phyloP scores from a whole-genome alignment of 2,113 vertebrate genomes.

The Oostethus manadensis region DNA sequence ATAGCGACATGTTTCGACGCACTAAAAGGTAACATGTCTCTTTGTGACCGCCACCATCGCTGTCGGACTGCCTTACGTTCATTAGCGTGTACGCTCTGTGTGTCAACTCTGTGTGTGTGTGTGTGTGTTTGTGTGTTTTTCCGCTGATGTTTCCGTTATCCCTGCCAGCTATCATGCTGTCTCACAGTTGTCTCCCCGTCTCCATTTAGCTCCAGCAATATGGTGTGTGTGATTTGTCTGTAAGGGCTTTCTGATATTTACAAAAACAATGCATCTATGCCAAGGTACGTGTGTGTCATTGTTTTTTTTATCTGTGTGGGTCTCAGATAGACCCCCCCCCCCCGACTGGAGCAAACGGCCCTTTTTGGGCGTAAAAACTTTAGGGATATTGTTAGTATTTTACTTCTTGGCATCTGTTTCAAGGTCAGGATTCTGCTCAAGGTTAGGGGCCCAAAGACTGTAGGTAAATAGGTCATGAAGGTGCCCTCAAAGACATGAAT shows the following conservation, averaged over 20 bases:
- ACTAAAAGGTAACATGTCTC: conserved; percentile 73
- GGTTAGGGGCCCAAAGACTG: background rate
- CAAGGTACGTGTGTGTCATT: too few species aligned
- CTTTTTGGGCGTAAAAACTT: too few species aligned
- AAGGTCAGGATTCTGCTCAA: background rate
- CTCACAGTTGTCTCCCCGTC: conserved; percentile 54
- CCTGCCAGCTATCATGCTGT: conserved; percentile 50
- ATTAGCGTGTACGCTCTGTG: conserved; percentile 34
- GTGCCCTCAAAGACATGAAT: background rate
- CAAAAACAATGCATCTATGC: too few species aligned
- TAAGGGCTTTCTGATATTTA: too few species aligned
- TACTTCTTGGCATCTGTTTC: background rate
- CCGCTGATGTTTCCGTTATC: conserved; percentile 44
- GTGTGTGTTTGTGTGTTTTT: conserved; percentile 21
- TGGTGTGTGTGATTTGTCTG: conserved; percentile 29
- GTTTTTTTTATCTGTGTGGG: too few species aligned
- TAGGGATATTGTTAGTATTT: background rate
- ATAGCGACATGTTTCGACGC: conserved; percentile 79
- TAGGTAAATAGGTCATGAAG: background rate
- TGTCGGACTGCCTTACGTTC: conserved; percentile 27
- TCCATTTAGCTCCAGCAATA: conserved; percentile 56
- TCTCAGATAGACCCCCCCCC: too few species aligned
- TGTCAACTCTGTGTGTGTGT: conserved; percentile 21
- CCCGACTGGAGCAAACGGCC: too few species aligned
- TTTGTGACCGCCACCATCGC: conserved; percentile 25